Base-by-base conservation (phyloP, 64 coral and sea anemone genomes). In the Stichodactyla helianthus region DNA sequence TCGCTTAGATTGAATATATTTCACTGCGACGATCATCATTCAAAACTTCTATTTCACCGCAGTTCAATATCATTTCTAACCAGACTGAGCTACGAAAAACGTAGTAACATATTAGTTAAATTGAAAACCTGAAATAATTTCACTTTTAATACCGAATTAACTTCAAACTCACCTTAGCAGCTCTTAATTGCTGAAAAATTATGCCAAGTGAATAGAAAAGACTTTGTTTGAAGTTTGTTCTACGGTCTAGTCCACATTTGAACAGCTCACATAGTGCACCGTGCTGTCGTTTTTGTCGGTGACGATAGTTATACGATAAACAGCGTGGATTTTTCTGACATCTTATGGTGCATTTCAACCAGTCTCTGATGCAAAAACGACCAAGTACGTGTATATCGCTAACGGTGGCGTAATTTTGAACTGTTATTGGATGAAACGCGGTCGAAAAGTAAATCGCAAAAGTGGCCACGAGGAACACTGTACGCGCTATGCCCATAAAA, bases 281-380 rank as follows among this genome's bases (percentile, higher is more conserved):
- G 19, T 65, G 5, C 7, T 7, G 6, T 6, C 20, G 62, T 65
- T 22, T 65, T n/a, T 65, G 20, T n/a, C 62, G 19, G 12, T 65
- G 62, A 6, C 62, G 62, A 65, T 65, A 65, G 62, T 65, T 65
- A n/a, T 65, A 65, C 62, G 62, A 65, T n/a, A 65, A 65, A n/a
- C 62, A 65, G 19, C 12, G 5, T 6, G 4, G 1, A 22, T 22
- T 18, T 8, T 65, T 65, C 8, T 65, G 62, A 65, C 62, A 65
- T 65, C 22, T 65, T 6, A 22, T 22, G 19, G 2, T 65, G 12
- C 62, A 65, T 9, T 65, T 65, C 22, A 65, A 65, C 62, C 62
- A 65, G 62, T 65, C 62, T 7, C 1, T 65, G 18, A 22, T 65
- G 18, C 22, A 7, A 65, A 65, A 65, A 65, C 62, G 62, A 22